Evolutionary conservation across 2,797 vertebrate genomes (phyloP).

Genomic region (Betta splendens): DNA sequence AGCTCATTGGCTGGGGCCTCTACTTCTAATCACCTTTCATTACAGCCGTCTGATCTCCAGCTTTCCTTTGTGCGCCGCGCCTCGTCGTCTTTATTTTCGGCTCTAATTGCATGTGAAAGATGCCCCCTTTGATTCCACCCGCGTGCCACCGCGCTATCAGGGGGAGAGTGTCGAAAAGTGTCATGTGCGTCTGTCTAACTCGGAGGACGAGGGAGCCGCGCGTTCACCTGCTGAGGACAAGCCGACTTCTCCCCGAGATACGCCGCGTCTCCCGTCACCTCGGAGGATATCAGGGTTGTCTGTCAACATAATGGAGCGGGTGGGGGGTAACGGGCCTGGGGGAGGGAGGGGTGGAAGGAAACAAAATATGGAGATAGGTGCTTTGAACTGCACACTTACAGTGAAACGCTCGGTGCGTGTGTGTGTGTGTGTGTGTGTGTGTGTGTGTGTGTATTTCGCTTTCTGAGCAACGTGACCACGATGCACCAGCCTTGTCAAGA

Average conservation of each 20-base stretch:
- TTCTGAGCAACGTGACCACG: constrained; percentile 69
- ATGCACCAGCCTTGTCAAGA: constrained; percentile 63
- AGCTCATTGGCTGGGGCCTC: constrained; percentile 72
- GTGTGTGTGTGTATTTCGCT: constrained; percentile 23
- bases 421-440: background rate
- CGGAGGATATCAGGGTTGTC: constrained; percentile 88
- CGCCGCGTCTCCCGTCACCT: constrained; percentile 91
- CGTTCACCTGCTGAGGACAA: constrained; percentile 92
- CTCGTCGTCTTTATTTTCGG: constrained; percentile 94
- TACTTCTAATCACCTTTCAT: constrained; percentile 92
- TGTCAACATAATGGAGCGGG: constrained; percentile 88
- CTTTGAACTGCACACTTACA: constrained; percentile 77
- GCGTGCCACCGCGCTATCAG: constrained; percentile 78
- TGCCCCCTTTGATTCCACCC: constrained; percentile 87
- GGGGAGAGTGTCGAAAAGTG: constrained; percentile 89
- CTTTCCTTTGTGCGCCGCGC: constrained; percentile 87
- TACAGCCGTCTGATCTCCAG: constrained; percentile 89
- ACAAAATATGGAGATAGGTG: constrained; percentile 33
- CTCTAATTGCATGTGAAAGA: constrained; percentile 97
- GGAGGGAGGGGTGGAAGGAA: constrained; percentile 34
- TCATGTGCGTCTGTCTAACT: constrained; percentile 84
- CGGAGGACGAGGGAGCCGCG: constrained; percentile 78
- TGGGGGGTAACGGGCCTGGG: constrained; percentile 43
- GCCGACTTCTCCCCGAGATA: constrained; percentile 86
- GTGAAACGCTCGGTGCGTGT: constrained; percentile 23